Base-by-base conservation (phyloP, 2,797 vertebrate genomes). In the Erethizon dorsatum region DNA sequence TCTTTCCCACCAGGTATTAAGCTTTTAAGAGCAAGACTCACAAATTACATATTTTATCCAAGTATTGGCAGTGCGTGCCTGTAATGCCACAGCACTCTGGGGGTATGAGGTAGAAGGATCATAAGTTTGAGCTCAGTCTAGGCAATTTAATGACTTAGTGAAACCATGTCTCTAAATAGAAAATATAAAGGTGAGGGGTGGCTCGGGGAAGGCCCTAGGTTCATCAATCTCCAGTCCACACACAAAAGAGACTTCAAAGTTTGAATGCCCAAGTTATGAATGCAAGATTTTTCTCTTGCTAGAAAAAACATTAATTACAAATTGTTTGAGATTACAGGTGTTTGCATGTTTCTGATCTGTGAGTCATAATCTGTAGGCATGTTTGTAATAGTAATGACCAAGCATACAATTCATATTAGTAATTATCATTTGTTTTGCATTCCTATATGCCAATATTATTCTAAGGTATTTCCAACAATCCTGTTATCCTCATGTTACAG, bases 311-410 rank as follows among this genome's bases (percentile, higher is more conserved):
- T 92, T 63, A 78, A 56, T 90, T 26, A 96, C 93, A 87, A 14
- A 63, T 28, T 71, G 4, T 90, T 93, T 61, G n/a, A 73, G 6
- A 83, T 54, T 94, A n/a, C 33, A 83, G n/a, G 20, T 91, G 11
- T 96, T 61, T 80, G 17, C n/a, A 14, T 83, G 14, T 86, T 82
- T 85, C 78, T 96, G 33, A 95, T 61, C 20, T 77, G 3, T 86
- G 18, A 92, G 33, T 4, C 31, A 86, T 52, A 85, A 88, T 59
- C 22, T 95, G 41, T 61, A 82, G n/a, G 45, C 41, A 95, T 50
- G 24, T 75, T 91, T 92, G 13, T 37, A 95, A 96, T 93, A 15
- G 54, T 88, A 93, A 91, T 92, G 88, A 89, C 33, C 73, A 96
- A 94, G 4, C 6, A 91, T 47, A 90, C 18, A 45, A 73, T 84